Evolutionary conservation across 2,113 vertebrate genomes (phyloP).

Genomic region (Zeus faber): DNA sequence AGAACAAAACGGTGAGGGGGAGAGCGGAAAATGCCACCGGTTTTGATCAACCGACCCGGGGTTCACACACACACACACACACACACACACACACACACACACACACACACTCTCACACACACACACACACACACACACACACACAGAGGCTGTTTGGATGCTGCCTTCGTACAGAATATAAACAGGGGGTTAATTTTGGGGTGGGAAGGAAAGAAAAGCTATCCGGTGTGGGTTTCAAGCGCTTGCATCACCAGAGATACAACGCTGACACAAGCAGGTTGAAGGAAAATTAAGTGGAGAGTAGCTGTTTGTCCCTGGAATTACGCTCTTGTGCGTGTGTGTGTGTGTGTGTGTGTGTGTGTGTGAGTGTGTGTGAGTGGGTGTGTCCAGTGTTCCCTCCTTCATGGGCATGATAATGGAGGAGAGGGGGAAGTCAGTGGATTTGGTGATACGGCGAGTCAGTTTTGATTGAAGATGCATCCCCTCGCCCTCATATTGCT

Average conservation of each 20-base stretch:
- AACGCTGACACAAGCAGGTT: not conserved
- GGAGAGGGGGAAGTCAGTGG: not conserved
- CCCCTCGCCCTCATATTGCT: not conserved
- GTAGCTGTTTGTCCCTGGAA: not conserved
- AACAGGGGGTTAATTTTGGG: not conserved
- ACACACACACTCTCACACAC: too few species aligned
- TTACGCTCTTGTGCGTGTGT: not conserved
- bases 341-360: conserved; percentile 2
- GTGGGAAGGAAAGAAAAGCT: not conserved
- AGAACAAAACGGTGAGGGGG: too few species aligned
- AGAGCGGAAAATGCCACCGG: too few species aligned
- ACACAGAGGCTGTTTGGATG: too few species aligned
- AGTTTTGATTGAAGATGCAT: not conserved
- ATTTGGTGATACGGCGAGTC: not conserved
- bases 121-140: too few species aligned
- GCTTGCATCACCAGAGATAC: not conserved
- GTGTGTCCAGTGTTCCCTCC: not conserved
- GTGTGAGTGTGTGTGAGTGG: not conserved
- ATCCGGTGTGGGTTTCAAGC: not conserved
- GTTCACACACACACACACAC: too few species aligned
- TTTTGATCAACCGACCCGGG: too few species aligned
- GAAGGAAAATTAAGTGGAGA: too few species aligned
- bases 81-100: too few species aligned
- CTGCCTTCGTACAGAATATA: too few species aligned
- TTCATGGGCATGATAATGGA: not conserved